phyloP scores from a whole-genome alignment of 2,797 vertebrate species.

The Oreochromis grahami region DNA sequence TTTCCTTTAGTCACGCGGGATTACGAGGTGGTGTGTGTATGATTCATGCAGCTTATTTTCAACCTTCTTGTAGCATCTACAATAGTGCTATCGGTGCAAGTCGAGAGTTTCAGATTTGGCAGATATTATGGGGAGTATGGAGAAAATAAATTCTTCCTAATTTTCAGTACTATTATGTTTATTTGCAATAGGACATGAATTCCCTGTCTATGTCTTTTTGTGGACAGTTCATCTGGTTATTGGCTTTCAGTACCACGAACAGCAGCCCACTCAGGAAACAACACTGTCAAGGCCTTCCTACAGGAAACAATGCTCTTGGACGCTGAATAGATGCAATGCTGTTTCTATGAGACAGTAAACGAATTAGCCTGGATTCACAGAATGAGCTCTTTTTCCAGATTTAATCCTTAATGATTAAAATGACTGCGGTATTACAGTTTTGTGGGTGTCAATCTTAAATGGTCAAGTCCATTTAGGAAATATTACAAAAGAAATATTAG shows the following conservation, averaged over 20 bases:
- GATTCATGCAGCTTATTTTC: neutral
- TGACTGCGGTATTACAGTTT: accelerated
- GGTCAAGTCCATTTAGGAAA: neutral
- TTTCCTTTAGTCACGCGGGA: neutral
- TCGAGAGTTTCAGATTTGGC: neutral
- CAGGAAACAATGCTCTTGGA: constrained; percentile 15
- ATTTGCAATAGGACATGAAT: neutral
- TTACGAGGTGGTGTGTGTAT: neutral
- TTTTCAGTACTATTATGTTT: neutral
- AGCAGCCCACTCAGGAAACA: constrained; percentile 23
- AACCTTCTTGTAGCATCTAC: neutral
- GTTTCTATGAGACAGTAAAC: neutral
- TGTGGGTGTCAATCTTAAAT: neutral
- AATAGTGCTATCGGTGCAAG: accelerated
- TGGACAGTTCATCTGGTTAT: constrained; percentile 5
- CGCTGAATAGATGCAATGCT: neutral
- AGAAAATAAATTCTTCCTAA: neutral
- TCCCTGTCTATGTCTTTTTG: neutral
- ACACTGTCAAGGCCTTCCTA: neutral
- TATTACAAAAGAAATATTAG: neutral
- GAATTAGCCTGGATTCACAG: neutral
- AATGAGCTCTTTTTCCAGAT: neutral
- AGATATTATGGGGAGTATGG: neutral
- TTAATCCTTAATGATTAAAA: neutral
- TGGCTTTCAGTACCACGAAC: constrained; percentile 32